Evolutionary conservation across 2,797 vertebrate genomes (phyloP).

Genomic region (Nothura maculosa): DNA sequence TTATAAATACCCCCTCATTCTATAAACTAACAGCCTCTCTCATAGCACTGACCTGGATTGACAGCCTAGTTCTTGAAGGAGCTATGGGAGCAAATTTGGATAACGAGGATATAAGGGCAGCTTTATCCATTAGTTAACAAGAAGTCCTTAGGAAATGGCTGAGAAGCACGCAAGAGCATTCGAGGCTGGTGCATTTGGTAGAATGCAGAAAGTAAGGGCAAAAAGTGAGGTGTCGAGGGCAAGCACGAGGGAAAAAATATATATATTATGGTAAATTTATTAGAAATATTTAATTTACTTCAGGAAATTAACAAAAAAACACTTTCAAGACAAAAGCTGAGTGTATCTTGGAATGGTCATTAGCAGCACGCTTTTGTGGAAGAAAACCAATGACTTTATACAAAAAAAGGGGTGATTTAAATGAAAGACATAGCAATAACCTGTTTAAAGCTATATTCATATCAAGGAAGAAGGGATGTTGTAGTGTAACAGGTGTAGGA

Average conservation of each 20-base stretch:
- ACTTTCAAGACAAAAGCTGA: not conserved
- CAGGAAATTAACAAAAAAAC: not conserved
- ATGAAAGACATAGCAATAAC: not conserved
- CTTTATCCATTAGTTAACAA: not conserved
- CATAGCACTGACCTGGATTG: not conserved
- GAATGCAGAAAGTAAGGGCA: not conserved
- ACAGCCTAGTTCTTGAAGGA: not conserved
- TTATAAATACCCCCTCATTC: slow-evolving; percentile 25
- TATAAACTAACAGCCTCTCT: not conserved
- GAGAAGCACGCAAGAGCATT: not conserved
- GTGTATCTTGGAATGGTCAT: not conserved
- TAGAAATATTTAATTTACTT: slow-evolving; percentile 24
- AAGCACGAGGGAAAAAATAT: not conserved
- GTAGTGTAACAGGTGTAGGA: not conserved
- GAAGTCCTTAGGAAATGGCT: not conserved
- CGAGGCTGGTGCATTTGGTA: not conserved
- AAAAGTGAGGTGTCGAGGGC: not conserved
- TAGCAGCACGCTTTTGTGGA: not conserved
- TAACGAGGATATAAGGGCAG: not conserved
- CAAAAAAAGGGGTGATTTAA: not conserved
- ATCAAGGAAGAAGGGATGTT: not conserved
- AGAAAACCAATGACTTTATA: not conserved
- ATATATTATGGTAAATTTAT: slow-evolving; percentile 34
- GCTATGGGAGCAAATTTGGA: not conserved
- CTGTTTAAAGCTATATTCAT: not conserved